Percentiles rank a stretch among this genome's conserved stretches.
phyloP scores from a whole-genome alignment of 37 sponge, comb jelly and placozoan species.

The Ianthella basta region DNA sequence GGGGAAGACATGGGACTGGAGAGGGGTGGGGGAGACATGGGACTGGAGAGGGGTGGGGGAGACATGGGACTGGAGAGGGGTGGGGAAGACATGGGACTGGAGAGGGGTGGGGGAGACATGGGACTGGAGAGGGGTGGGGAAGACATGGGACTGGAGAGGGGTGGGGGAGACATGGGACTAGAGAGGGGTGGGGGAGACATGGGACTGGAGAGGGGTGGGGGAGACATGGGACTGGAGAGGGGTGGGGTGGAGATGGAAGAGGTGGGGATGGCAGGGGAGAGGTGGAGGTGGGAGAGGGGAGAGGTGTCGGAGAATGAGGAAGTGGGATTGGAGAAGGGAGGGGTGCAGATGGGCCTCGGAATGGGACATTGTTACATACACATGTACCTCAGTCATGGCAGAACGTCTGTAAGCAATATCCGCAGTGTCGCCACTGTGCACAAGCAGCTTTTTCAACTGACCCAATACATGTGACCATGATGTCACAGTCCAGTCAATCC shows the following conservation, averaged over 20 bases:
- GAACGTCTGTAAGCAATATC: too few relatives aligned
- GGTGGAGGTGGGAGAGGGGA: neutral
- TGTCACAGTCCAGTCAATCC: too few relatives aligned
- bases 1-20: neutral
- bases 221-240: neutral
- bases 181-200: neutral
- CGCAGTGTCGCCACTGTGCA: too few relatives aligned
- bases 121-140: neutral
- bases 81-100: neutral
- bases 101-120: neutral
- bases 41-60: constrained; percentile 9
- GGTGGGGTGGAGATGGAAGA: neutral
- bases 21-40: neutral
- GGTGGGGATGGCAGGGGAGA: neutral
- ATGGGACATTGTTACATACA: too few relatives aligned
- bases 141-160: too few relatives aligned
- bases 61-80: neutral
- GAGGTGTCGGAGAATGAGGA: neutral
- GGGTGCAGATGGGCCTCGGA: neutral
- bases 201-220: neutral
- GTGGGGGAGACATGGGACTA: neutral
- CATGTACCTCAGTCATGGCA: too few relatives aligned
- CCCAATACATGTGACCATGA: too few relatives aligned
- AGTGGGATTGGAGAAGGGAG: neutral
- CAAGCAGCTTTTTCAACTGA: too few relatives aligned